Conservation (phyloP, 2,797 vertebrate species). For the Sebastes matsubarae region DNA sequence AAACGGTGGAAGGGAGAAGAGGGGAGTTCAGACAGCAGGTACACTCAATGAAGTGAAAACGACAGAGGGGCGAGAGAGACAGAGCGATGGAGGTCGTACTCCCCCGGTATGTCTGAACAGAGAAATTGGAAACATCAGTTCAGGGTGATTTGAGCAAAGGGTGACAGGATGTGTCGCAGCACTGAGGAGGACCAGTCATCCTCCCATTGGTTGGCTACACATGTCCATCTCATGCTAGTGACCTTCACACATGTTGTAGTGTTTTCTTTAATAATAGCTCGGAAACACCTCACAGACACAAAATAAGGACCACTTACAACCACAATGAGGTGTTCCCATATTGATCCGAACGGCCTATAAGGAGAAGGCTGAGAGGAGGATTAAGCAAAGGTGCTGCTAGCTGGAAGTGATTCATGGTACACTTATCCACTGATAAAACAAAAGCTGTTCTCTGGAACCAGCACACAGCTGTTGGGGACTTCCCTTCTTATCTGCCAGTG, state of each 20-base stretch:
- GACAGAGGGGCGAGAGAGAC: neutral
- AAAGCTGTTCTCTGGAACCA: conserved; percentile 7
- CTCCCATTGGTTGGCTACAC: neutral
- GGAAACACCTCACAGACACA: neutral
- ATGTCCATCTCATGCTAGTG: neutral
- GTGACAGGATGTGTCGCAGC: conserved; percentile 4
- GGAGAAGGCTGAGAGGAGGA: neutral
- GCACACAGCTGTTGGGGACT: conserved; percentile 39
- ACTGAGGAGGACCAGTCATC: neutral
- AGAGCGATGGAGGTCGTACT: neutral
- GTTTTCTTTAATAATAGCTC: neutral
- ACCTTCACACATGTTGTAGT: conserved; percentile 9
- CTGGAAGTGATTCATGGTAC: conserved; percentile 2
- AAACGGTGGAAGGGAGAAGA: neutral
- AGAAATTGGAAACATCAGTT: conserved; percentile 49
- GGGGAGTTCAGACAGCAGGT: neutral
- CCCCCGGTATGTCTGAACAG: neutral
- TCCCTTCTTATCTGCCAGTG: conserved; percentile 44
- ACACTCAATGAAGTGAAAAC: neutral
- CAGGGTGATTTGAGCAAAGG: conserved; percentile 49
- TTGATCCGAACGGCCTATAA: neutral
- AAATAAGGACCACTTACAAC: neutral
- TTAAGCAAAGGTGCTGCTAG: neutral
- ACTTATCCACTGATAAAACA: conserved; percentile 10
- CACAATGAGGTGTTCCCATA: neutral